Evolutionary conservation across 2,888 invertebrate genomes (phyloP).

Genomic region (Noctua comes): DNA sequence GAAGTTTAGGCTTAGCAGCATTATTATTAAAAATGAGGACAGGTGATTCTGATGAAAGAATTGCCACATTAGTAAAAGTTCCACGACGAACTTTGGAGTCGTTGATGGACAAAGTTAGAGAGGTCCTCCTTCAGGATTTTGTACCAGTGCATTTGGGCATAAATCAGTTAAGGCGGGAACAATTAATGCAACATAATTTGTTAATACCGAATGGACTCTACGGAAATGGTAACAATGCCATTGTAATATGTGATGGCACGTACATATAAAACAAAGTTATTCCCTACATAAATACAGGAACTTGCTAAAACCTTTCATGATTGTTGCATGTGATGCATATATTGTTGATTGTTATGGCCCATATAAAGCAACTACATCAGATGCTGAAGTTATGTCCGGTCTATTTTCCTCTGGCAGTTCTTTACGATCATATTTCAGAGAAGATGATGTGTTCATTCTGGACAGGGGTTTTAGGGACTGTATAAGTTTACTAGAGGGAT

Average conservation of each 20-base stretch:
- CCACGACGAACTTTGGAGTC: constrained; percentile 9
- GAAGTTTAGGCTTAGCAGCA: constrained; percentile 6
- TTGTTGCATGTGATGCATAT: constrained; percentile 22
- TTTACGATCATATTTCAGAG: constrained; percentile 4
- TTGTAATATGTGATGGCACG: constrained; percentile 14
- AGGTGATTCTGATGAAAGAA: constrained; percentile 1
- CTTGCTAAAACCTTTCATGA: constrained; percentile 4
- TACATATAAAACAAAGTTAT: constrained; percentile 16
- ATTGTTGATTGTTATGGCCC: constrained; percentile 22
- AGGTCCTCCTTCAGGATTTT: constrained; percentile 13
- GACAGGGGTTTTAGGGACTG: constrained; percentile 2
- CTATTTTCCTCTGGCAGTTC: background rate
- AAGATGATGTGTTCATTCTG: constrained; percentile 3
- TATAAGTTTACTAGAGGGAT: background rate
- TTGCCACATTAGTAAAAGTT: constrained; percentile 3
- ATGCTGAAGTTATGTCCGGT: background rate
- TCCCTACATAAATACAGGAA: constrained; percentile 7
- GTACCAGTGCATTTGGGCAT: constrained; percentile 3
- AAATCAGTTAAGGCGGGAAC: constrained; percentile 8
- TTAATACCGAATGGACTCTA: background rate
- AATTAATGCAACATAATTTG: background rate
- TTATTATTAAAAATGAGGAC: constrained; percentile 3
- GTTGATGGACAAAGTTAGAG: constrained; percentile 5
- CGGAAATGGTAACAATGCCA: background rate
- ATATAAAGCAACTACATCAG: constrained; percentile 20